These are phyloP conservation scores for Phyllopteryx taeniolatus DNA, from an alignment of 2,113 vertebrate genomes.

Conservation along the genomic window DNA sequence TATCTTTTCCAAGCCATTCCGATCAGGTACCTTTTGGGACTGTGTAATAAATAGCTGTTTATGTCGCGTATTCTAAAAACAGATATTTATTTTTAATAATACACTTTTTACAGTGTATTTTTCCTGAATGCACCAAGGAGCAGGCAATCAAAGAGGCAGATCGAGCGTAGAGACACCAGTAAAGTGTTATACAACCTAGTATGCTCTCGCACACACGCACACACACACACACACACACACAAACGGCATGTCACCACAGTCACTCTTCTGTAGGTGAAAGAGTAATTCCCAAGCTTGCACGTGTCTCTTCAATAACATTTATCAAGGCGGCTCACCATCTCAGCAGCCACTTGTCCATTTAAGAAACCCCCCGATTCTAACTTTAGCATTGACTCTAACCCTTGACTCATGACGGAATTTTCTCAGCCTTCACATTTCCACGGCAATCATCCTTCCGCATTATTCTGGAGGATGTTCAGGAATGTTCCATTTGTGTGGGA, in stretches of 20 bases:
- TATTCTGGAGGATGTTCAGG: constrained; percentile 12
- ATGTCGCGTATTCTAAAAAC: no score
- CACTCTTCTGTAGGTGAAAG: constrained; percentile 30
- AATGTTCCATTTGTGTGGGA: constrained; percentile 24
- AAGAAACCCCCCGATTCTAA: constrained; percentile 4
- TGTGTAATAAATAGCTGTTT: no score
- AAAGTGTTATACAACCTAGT: constrained; percentile 42
- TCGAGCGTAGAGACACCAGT: neutral
- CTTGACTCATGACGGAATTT: constrained; percentile 27
- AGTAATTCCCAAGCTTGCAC: constrained; percentile 22
- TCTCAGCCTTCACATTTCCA: constrained; percentile 27
- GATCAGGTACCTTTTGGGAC: neutral
- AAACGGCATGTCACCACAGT: no score
- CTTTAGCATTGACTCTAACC: constrained; percentile 6
- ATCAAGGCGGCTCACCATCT: constrained; percentile 17
- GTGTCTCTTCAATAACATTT: constrained; percentile 39
- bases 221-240: no score
- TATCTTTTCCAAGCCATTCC: neutral
- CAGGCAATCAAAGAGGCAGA: neutral
- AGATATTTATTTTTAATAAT: no score
- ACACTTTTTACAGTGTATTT: no score
- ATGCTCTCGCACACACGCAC: neutral
- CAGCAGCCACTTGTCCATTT: neutral
- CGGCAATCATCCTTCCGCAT: constrained; percentile 15
- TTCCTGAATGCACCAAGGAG: neutral